Base-by-base conservation (phyloP, 37 sponge, comb jelly and placozoan genomes). In the Halichondria panicea region DNA sequence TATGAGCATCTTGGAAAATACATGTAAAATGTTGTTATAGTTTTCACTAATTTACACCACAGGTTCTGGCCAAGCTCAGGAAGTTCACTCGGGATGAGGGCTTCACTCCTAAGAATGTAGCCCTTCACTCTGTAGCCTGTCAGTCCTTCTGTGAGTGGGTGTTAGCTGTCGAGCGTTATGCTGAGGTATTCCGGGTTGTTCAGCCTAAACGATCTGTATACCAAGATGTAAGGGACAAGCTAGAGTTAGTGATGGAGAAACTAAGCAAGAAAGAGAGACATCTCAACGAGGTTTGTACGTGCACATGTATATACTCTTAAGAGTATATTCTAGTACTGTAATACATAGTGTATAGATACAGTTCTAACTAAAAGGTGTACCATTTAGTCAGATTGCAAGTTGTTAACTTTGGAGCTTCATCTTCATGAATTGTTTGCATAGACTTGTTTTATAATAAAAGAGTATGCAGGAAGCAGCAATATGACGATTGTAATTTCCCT, bases 131-230 rank as follows among this genome's bases (percentile, higher is more conserved):
- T 52, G 87, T 86, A 42, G 92, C 92, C 12, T 91, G 92, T 41
- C 72, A 86, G 83, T 86, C 87, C 27, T 80, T 91, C 67, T 91
- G 92, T 74, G 53, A 76, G 74, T 91, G 92, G 92, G 87, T 91
- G 38, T 44, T 86, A 41, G 92, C 92, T 21, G 69, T 91, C n/a
- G 83, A 86, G 36, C 77, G 82, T 70, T 91, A 86, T 66, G 64
- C 71, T 35, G 73, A 71, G 21, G 87, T 78, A 24, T 82, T 73
- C 59, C 66, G 71, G 54, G 61, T 84, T 35, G 55, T 73, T 44
- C 18, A 74, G 25, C 75, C 74, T 11, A 82, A 66, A 44, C 52
- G 66, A 42, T 28, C 63, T 18, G 34, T 68, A 12, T 63, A 63
- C 32, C 24, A 68, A 25, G 48, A 63, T 21, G 24, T 56, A 9